Evolutionary conservation across 2,113 vertebrate genomes (phyloP), one percentile per base, ranked within the genome.

Genomic region (Montifringilla adamsi): DNA sequence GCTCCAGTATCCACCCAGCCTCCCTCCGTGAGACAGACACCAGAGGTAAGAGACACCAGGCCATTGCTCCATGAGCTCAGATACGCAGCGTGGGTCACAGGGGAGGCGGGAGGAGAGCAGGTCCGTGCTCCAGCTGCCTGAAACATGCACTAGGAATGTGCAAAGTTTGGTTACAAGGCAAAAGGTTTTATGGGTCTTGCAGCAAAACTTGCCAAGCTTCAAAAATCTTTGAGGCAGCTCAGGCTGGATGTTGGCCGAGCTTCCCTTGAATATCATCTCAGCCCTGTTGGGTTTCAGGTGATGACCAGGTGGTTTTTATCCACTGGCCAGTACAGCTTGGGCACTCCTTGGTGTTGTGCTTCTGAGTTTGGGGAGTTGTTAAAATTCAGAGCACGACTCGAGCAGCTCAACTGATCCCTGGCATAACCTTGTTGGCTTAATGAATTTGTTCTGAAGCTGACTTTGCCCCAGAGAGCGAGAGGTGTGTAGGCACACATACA

Each of bases 21-120:
- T 88, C 58, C 72, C 70, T n/a, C 12, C 28, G 5, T 1, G 26
- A 63, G 83, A 49, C 69, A 1, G 60, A 18, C 66, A 9, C 23
- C 58, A 10, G 85, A 97, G 97, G 96, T 97, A 96, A 97, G 97
- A 33, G 87, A 19, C 8, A 3, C 46, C 82, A 95, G 92, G 76
- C 87, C 89, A 15, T 31, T 41, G 82, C 67, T 86, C 58, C 60
- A 1, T 2, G 31, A 67, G 73, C 43, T 50, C 1, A 7, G 74
- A 35, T 7, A 22, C 1, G 2, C 59, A 1, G 13, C 15, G 23
- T 41, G 14, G 11, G 37, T 53, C 18, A 33, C 9, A 3, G 66
- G 77, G 81, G 70, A 70, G 52, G 73, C 3, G 85, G 93, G 69
- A 77, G 73, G 66, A 58, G 55, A 64, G 53, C n/a, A 0, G 2